Evolutionary conservation across 2,888 invertebrate species (phyloP).

Genomic region (Dolichopus griseipennis): DNA sequence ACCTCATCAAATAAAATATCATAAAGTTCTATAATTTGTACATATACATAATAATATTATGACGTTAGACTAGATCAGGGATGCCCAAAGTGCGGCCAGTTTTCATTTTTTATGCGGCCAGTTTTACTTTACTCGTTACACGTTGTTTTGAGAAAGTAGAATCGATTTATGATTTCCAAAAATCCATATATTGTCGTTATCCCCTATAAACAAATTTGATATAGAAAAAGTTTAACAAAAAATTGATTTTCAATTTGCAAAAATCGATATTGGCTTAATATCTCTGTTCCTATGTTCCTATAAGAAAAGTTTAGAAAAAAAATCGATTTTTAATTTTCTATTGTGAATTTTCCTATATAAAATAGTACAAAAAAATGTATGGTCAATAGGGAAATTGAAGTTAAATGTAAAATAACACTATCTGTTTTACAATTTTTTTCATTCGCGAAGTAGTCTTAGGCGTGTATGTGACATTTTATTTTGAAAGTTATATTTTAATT

Average conservation of each 20-base stretch:
- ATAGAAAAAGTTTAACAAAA: too few relatives aligned
- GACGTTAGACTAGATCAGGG: not conserved
- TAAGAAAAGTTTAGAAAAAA: conserved; percentile 5
- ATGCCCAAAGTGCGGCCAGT: conserved; percentile 9
- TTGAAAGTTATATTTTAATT: not conserved
- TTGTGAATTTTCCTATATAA: not conserved
- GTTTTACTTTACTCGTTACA: not conserved
- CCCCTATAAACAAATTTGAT: too few relatives aligned
- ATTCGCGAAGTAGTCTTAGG: not conserved
- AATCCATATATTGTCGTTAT: too few relatives aligned
- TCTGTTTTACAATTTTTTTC: conserved; percentile 8
- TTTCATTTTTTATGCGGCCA: conserved; percentile 1
- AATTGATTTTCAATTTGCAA: too few relatives aligned
- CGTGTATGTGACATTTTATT: not conserved
- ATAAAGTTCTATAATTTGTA: too few relatives aligned
- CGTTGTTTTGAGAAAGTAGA: not conserved
- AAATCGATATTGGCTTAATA: too few relatives aligned
- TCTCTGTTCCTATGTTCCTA: too few relatives aligned
- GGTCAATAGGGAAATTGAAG: too few relatives aligned
- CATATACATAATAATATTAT: too few relatives aligned
- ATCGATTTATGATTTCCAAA: too few relatives aligned
- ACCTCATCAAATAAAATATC: too few relatives aligned
- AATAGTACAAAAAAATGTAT: not conserved
- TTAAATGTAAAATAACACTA: not conserved
- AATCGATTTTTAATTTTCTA: conserved; percentile 9